Percentiles rank a stretch among this genome's conserved stretches.
Conservation (phyloP, 2,797 vertebrate species). For the Podargus strigoides region DNA sequence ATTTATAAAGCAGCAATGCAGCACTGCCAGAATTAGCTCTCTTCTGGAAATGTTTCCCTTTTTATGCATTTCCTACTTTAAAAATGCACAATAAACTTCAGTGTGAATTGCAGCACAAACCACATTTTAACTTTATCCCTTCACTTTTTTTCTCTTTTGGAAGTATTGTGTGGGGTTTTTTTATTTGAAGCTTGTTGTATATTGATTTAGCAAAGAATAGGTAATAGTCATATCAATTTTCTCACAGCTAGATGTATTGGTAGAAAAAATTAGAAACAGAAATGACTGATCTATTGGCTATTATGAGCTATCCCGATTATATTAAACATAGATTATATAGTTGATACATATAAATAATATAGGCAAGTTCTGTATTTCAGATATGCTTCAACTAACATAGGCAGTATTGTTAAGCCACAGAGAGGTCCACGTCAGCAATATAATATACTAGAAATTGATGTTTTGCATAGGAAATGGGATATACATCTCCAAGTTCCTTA, state of each 20-base stretch:
- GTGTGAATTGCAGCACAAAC: background rate
- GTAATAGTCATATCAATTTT: constrained; percentile 38
- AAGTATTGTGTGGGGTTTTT: background rate
- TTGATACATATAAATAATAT: background rate
- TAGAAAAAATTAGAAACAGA: constrained; percentile 34
- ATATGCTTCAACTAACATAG: background rate
- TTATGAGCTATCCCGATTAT: background rate
- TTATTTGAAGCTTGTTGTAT: constrained; percentile 12
- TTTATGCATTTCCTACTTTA: background rate
- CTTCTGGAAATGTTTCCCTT: background rate
- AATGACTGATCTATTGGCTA: background rate
- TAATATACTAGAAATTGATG: background rate
- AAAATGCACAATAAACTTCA: background rate
- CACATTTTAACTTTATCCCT: background rate
- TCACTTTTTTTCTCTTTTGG: background rate
- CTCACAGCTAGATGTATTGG: background rate
- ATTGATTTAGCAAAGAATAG: constrained; percentile 41
- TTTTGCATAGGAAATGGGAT: constrained; percentile 4
- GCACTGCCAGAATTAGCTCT: constrained; percentile 33
- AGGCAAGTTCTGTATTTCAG: background rate
- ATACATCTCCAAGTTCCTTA: background rate
- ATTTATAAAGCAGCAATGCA: constrained; percentile 66
- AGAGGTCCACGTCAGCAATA: background rate
- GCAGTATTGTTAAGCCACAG: background rate
- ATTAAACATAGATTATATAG: background rate